Evolutionary conservation across 1,140 invertebrate species (phyloP).

Genomic region (Protaetia brevitarsis): DNA sequence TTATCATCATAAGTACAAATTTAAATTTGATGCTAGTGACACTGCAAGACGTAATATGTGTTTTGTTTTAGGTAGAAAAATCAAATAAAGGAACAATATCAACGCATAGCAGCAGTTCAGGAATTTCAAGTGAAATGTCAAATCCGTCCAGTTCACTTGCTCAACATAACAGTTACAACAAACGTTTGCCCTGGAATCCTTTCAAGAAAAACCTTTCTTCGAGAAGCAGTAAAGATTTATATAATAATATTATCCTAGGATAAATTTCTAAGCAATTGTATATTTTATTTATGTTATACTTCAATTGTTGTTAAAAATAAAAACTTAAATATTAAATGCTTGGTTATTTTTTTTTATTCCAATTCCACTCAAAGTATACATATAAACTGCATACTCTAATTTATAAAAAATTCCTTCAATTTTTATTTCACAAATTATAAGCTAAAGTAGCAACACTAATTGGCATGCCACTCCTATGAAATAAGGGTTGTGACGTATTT

Average conservation of each 20-base stretch:
- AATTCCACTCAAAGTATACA: no score
- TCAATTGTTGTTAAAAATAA: no score
- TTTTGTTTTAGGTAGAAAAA: slow-evolving; percentile 37
- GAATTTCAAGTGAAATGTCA: slow-evolving; percentile 60
- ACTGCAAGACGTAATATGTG: not conserved
- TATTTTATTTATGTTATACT: no score
- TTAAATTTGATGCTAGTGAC: not conserved
- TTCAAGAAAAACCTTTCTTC: slow-evolving; percentile 57
- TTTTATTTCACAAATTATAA: no score
- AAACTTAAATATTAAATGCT: no score
- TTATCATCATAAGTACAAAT: not conserved
- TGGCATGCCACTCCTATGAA: no score
- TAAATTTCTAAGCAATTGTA: no score
- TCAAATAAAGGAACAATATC: slow-evolving; percentile 56
- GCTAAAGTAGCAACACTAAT: no score
- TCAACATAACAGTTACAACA: slow-evolving; percentile 56
- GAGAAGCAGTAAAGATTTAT: slow-evolving; percentile 56
- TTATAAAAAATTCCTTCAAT: no score
- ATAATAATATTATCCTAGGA: slow-evolving; percentile 61
- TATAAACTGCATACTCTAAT: no score
- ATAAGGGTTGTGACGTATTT: no score
- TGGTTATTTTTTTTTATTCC: no score
- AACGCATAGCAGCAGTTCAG: slow-evolving; percentile 58
- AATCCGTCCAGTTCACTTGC: slow-evolving; percentile 61
- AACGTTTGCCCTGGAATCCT: slow-evolving; percentile 63